Base-by-base conservation (phyloP, 2,113 vertebrate genomes). In the Zeus faber region DNA sequence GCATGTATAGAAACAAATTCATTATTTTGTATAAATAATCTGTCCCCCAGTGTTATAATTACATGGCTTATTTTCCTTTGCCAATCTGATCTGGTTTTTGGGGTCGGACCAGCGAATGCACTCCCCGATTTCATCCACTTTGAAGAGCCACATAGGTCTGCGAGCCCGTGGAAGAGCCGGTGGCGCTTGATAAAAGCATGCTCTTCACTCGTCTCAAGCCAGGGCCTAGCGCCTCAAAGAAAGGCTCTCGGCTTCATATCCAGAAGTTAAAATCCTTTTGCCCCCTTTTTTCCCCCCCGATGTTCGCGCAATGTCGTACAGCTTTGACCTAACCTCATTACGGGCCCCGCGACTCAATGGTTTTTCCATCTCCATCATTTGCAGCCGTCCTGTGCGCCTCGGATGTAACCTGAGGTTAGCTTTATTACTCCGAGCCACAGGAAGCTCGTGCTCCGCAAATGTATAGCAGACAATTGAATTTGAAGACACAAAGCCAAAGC, bases 21-120 rank as follows among this genome's bases (percentile, higher is more conserved):
- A 80, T 86, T 88, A 77, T 81, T 86, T 82, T 80, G 72, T 80
- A 60, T 84, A 88, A 90, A 90, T 85, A 88, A 88, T 82, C 81
- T 39, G 40, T 60, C 63, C 75, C 75, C 50, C 71, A 52, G 79
- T 73, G 70, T 80, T 71, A 75, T 87, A 87, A 89, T 89, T 87
- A 65, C 62, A 2, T 24, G 74, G 85, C 71, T 88, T 88, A 82
- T 90, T 90, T 86, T 78, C 72, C 73, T 85, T 88, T 57, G 66
- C 67, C 69, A 68, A 20, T 66, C 67, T 67, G 72, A 86, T 86
- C 72, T 80, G 49, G 17, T 53, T 71, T 79, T 64, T 54, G 60
- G 61, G 69, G 65, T 57, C 14, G 51, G 45, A 78, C 51, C 62
- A 68, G 74, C 64, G 69, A 70, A 67, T 79, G 68, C 71, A 63